phyloP scores from a whole-genome alignment of 92 coral and sea anemone species.

The Phenganax marumi region DNA sequence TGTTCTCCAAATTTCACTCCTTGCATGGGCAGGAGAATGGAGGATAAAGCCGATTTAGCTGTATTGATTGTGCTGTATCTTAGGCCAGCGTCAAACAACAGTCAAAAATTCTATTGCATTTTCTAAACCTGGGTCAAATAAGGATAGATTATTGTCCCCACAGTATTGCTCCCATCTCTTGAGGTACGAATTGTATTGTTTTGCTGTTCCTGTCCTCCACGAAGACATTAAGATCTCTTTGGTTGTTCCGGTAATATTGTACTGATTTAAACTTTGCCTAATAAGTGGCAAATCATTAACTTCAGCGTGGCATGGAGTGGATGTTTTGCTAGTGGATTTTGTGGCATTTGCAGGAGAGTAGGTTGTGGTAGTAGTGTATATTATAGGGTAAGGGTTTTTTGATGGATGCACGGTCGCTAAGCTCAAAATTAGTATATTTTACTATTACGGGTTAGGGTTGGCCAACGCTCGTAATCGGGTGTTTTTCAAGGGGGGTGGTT shows the following conservation, averaged over 20 bases:
- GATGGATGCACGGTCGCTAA: too few relatives aligned
- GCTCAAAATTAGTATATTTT: too few relatives aligned
- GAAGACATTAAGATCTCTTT: slow-evolving; percentile 9
- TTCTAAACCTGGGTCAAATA: slow-evolving; percentile 28
- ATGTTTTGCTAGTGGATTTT: too few relatives aligned
- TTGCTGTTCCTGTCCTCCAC: slow-evolving; percentile 36
- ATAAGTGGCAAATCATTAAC: slow-evolving; percentile 46
- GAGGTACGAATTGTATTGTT: slow-evolving; percentile 46
- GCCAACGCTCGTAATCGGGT: too few relatives aligned
- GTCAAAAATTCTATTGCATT: slow-evolving; percentile 41
- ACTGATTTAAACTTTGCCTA: not conserved
- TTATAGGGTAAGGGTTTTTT: too few relatives aligned
- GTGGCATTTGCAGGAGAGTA: too few relatives aligned
- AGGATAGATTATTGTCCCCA: not conserved
- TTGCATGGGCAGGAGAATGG: not conserved
- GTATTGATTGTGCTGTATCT: slow-evolving; percentile 55
- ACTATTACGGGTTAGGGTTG: too few relatives aligned
- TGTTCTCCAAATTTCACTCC: slow-evolving; percentile 47
- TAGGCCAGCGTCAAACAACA: slow-evolving; percentile 10
- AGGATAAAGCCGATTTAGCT: slow-evolving; percentile 51
- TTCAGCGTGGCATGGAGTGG: too few relatives aligned
- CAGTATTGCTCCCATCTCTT: slow-evolving; percentile 38
- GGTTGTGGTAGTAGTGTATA: too few relatives aligned
- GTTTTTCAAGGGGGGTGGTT: too few relatives aligned
- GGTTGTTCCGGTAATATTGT: not conserved